Base-by-base conservation (phyloP, 2,113 vertebrate species). In the Sebastes schlegelii region DNA sequence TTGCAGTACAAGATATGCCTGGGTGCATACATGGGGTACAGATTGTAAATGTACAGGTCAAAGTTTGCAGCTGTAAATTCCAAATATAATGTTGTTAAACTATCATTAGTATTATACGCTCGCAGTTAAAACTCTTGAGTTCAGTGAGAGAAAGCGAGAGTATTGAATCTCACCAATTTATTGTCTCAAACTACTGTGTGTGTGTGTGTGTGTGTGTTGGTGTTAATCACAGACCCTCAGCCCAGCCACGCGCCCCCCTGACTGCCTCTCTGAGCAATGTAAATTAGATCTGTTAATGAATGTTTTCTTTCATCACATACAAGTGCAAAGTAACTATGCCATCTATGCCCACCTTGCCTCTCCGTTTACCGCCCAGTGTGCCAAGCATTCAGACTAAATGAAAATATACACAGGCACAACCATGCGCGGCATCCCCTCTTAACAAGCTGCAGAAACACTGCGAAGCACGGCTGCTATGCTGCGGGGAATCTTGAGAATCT, bases 361-460 rank as follows among this genome's bases (percentile, higher is more conserved):
- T 96, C 95, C 95, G 95, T 97, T 96, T 97, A 96, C 92, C 80
- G 86, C 93, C 91, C 76, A 95, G 95, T 94, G 96, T 97, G 97
- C 97, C 97, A 98, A 97, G 94, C 96, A 97, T 97, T 95, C 96
- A 96, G 97, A 96, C 96, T 96, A 96, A 97, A 97, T 98, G 96
- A 97, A 98, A 99, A 98, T 96, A 96, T 96, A 97, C 96, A 94
- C 96, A 95, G 82, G 88, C 90, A 83, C 89, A 98, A 96, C 95
- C 95, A 97, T 68, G 96, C 87, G 13, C 1, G 97, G 98, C 97
- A 99, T 99, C 95, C 79, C 88, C 92, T 94, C 95, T 96, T 97
- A 99, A 98, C 97, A 97, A 98, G 98, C 97, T 96, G 96, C 93
- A 96, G 96, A 96, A 97, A 96, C 96, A 95, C 96, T 94, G 92